Evolutionary conservation across 1,140 invertebrate species (phyloP).

Genomic region (Eriocheir sinensis): DNA sequence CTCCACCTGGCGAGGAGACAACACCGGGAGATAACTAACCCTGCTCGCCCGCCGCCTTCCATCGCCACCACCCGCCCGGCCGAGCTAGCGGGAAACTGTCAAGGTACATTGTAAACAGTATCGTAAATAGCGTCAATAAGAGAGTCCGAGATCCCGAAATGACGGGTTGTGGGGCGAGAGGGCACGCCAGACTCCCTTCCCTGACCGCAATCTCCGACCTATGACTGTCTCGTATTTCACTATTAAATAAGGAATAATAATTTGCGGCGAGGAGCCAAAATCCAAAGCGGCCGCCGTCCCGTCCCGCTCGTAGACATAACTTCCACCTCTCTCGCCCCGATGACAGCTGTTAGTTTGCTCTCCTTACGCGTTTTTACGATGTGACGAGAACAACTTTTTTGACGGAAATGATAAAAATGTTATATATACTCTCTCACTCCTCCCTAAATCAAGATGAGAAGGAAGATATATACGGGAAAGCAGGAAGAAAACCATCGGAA

Average conservation of each 20-base stretch:
- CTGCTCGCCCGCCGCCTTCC: background rate
- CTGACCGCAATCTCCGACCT: background rate
- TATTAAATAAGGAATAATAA: slow-evolving; percentile 38
- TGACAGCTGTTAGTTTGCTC: background rate
- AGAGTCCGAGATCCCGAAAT: background rate
- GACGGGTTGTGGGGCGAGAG: background rate
- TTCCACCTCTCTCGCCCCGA: background rate
- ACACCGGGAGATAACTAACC: background rate
- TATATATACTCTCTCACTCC: background rate
- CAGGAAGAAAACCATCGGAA: background rate
- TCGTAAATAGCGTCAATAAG: slow-evolving; percentile 32
- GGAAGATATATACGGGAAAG: background rate
- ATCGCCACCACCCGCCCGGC: background rate
- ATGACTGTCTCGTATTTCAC: background rate
- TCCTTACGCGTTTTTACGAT: background rate
- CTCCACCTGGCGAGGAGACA: background rate
- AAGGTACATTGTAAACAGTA: slow-evolving; percentile 23
- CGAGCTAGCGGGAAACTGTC: slow-evolving; percentile 4
- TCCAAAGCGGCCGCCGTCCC: background rate
- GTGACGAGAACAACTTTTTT: background rate
- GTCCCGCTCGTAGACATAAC: background rate
- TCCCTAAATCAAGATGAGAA: background rate
- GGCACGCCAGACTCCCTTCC: background rate
- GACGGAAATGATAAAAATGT: background rate
- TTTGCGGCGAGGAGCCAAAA: background rate